Base-by-base conservation (phyloP, 1,140 invertebrate genomes). In the Pseudobourletiella spinata region DNA sequence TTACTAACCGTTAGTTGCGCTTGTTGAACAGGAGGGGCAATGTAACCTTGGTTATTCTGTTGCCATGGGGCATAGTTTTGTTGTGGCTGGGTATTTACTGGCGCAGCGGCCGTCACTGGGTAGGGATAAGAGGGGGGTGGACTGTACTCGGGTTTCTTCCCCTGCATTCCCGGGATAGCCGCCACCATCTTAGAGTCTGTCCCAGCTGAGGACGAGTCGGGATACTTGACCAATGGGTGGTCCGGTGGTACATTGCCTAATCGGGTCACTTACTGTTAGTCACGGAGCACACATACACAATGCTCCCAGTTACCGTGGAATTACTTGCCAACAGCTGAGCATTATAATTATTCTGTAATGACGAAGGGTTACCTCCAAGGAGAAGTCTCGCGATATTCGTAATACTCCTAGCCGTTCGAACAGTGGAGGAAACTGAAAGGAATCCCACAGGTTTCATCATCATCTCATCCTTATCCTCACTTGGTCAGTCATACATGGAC, bases 211-310 rank as follows among this genome's bases (percentile, higher is more conserved):
- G 57, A 43, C n/a, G 65, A 57, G 18, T 70, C 68, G 1, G 62
- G 59, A 30, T 67, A 65, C 46, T 70, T 64, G 15, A 70, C 68
- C 15, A 70, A 44, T 6, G 68, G 68, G 52, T 70, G 68, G 28
- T 70, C 63, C 48, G 68, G 65, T 0, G 68, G 68, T 4, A 67
- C 68, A 59, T 70, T 70, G 18, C 67, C 67, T 65, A 58, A 8
- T 29, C 52, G 29, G 6, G 15, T 2, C 46, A 44, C 20, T 3
- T 14, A 26, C 16, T 8, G 26, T 14, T 28, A 29, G 8, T 52
- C 50, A 24, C 50, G 28, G 15, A 26, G 29, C 50, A 52, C 29
- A 24, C 6, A 8, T 52, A 52, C 14, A 25, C 50, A 30, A 26
- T 52, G 16, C 22, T 54, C 22, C 25, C 4, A 54, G 30, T 4